Conservation (phyloP, 2,888 invertebrate species). For the Euclidia mi region DNA sequence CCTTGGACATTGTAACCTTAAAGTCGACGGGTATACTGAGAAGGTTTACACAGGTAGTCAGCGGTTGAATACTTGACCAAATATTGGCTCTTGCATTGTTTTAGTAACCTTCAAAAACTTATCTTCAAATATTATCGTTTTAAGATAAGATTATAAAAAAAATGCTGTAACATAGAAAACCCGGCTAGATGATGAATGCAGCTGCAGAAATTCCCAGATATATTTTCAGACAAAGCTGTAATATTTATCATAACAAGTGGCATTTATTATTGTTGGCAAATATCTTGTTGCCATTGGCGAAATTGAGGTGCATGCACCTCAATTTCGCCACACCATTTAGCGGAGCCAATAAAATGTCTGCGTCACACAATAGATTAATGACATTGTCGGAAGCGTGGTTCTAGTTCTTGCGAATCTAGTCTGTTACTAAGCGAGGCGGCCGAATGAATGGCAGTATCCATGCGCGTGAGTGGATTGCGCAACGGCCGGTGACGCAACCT, state of each 20-base stretch:
- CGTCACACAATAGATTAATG: constrained; percentile 60
- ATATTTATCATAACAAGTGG: constrained; percentile 37
- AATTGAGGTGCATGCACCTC: too few species aligned
- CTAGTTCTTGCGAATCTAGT: constrained; percentile 61
- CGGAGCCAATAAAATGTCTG: constrained; percentile 51
- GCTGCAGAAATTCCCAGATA: background rate
- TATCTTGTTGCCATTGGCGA: constrained; percentile 47
- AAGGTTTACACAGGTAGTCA: too few species aligned
- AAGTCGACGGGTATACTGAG: too few species aligned
- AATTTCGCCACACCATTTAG: constrained; percentile 45
- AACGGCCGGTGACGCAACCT: constrained; percentile 82
- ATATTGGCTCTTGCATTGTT: too few species aligned
- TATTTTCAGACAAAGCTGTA: constrained; percentile 34
- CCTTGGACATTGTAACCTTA: too few species aligned
- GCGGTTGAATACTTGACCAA: too few species aligned
- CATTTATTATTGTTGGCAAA: constrained; percentile 44
- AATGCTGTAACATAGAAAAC: too few species aligned
- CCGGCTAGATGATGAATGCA: too few species aligned
- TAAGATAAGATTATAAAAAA: too few species aligned
- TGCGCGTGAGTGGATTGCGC: constrained; percentile 83
- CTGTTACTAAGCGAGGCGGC: constrained; percentile 78
- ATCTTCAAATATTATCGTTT: too few species aligned
- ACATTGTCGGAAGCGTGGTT: constrained; percentile 59
- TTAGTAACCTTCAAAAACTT: too few species aligned
- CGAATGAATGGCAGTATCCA: constrained; percentile 82